A percentile compares a stretch with the other conserved stretches of the same genome.
phyloP scores from a whole-genome alignment of 2,888 invertebrate species.

The Drosophila picticornis region DNA sequence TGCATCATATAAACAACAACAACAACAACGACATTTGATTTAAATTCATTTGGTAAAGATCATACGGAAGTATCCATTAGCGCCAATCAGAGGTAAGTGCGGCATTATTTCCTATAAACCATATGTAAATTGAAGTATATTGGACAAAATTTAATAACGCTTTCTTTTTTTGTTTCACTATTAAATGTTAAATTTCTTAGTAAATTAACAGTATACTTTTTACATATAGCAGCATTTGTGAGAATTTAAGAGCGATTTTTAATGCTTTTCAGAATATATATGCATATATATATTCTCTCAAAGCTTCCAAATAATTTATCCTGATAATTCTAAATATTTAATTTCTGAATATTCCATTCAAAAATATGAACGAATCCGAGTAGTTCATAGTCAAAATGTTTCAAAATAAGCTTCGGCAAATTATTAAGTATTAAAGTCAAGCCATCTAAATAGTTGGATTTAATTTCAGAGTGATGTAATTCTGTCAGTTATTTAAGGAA shows the following conservation, averaged over 20 bases:
- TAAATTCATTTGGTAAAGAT: conserved; percentile 79
- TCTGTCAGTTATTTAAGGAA: background rate
- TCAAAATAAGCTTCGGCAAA: background rate
- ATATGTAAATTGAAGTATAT: conserved; percentile 15
- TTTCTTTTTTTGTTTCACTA: background rate
- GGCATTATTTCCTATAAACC: conserved; percentile 11
- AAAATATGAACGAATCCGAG: background rate
- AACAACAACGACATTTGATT: conserved; percentile 50
- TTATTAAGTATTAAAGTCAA: background rate
- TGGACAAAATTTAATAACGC: background rate
- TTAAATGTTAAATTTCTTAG: background rate
- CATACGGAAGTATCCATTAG: conserved; percentile 85
- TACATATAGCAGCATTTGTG: too few species aligned
- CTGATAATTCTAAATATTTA: background rate
- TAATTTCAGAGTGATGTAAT: background rate
- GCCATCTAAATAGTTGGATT: background rate
- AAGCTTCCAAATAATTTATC: background rate
- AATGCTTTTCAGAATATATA: background rate
- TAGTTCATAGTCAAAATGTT: background rate
- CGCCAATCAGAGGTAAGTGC: conserved; percentile 85
- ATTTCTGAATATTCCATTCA: background rate
- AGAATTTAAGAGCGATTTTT: background rate
- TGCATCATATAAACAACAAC: conserved; percentile 40
- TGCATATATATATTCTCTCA: background rate
- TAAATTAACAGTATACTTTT: background rate